Conservation (phyloP, 2,797 vertebrate species). For the Sarcophilus harrisii region DNA sequence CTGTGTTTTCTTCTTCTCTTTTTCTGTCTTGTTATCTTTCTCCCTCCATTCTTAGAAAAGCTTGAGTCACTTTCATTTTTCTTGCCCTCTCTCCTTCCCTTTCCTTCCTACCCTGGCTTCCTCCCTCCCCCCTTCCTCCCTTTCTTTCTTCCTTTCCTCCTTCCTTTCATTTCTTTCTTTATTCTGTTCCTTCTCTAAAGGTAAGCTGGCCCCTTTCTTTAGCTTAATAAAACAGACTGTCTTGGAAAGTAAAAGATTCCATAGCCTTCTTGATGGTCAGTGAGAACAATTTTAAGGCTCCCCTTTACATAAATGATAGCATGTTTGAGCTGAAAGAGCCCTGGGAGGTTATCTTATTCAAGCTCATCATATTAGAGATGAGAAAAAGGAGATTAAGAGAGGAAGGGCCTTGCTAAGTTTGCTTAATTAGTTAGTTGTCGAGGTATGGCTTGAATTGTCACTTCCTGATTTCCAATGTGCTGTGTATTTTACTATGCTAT, state of each 20-base stretch:
- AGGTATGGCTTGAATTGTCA: background rate
- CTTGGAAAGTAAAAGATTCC: background rate
- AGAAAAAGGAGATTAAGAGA: background rate
- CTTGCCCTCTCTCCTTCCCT: too few species aligned
- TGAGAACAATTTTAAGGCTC: background rate
- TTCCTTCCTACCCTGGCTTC: background rate
- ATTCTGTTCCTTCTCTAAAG: background rate
- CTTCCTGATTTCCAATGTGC: background rate
- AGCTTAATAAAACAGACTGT: constrained; percentile 59
- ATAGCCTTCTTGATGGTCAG: background rate
- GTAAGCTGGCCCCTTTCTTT: constrained; percentile 61
- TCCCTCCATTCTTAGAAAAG: constrained; percentile 19
- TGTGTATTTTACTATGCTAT: background rate
- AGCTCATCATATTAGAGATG: background rate
- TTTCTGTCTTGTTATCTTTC: background rate
- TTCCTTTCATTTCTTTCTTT: background rate
- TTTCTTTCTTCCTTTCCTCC: background rate
- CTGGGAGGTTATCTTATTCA: background rate
- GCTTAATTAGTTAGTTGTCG: background rate
- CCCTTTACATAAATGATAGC: background rate
- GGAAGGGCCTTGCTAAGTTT: background rate
- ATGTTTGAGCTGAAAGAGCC: background rate
- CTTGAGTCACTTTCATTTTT: constrained; percentile 9
- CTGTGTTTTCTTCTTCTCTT: background rate
- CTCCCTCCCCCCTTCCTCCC: background rate